Base-by-base conservation (phyloP, 1,140 invertebrate species). In the Pseudomyrmex sp. region DNA sequence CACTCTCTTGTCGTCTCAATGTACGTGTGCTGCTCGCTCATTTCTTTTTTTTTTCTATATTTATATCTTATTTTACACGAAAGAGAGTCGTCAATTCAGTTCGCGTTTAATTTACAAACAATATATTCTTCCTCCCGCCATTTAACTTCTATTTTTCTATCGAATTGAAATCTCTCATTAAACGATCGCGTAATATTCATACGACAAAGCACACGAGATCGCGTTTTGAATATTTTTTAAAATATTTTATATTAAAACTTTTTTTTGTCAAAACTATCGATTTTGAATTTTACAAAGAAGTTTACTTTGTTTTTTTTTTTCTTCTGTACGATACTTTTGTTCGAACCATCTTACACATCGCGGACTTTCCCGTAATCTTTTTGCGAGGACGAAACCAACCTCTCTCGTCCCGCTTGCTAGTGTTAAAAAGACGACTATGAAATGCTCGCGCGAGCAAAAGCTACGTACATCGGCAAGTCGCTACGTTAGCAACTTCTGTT, bases 401-500 rank as follows among this genome's bases (percentile, higher is more conserved):
- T 50, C 56, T 20, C 54, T 79, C 52, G 8, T 9, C 13, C 48
- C 66, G 44, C 50, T 59, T 54, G 20, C 52, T 18, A 79, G 76
- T 48, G 58, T 48, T 54, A 82, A 82, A 35, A 75, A 50, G 70
- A 75, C 50, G 7, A 20, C 23, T 35, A 52, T 3, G 23, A 74
- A 58, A 59, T 70, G 35, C 5, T 35, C 48, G 76, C 65, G 20
- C 56, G 76, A 80, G 76, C 76, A 20, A 80, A 35, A 61, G 52
- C n/a, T 77, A 59, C 35, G 56, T 79, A 70, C 65, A 79, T 80
- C 48, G 58, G 72, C 73, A 12, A 76, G 72, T 83, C 72, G 59
- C 74, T 73, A 77, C 76, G 83, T 56, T 73, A 84, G 73, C 82
- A 85, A 88, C 82, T 79, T 73, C 83, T 88, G 83, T 88, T 88